Conservation (phyloP, 2,888 invertebrate species). For the Brachycybe producta region DNA sequence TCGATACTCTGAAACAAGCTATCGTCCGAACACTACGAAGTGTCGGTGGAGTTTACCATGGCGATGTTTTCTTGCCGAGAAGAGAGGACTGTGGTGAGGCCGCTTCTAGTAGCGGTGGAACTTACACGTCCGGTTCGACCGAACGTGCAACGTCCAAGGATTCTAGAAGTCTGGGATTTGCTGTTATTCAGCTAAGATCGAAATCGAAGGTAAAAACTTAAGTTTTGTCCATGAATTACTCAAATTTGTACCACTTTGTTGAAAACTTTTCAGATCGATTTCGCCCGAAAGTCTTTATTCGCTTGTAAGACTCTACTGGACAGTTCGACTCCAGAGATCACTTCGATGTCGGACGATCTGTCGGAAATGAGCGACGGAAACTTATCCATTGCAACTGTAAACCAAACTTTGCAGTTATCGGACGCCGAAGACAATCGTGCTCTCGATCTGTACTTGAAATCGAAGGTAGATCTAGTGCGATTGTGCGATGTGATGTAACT, state of each 20-base stretch:
- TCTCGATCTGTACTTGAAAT: conserved; percentile 28
- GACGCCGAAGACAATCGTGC: conserved; percentile 28
- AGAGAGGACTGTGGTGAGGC: neutral
- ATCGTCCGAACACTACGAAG: conserved; percentile 27
- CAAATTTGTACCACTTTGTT: neutral
- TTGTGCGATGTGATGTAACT: neutral
- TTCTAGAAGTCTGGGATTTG: conserved; percentile 27
- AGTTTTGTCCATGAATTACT: neutral
- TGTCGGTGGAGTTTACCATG: conserved; percentile 29
- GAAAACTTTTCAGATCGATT: conserved; percentile 27
- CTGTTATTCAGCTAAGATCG: conserved; percentile 28
- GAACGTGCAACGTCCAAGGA: neutral
- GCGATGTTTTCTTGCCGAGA: conserved; percentile 31
- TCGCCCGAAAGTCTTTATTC: conserved; percentile 28
- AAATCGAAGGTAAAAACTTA: conserved; percentile 21
- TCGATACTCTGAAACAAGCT: conserved; percentile 25
- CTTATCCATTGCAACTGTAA: conserved; percentile 28
- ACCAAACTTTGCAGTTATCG: conserved; percentile 26
- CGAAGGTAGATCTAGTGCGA: conserved; percentile 24
- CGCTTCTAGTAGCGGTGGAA: neutral
- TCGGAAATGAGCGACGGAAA: conserved; percentile 23
- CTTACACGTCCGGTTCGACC: neutral
- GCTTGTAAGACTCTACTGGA: conserved; percentile 27
- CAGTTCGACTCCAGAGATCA: conserved; percentile 15
- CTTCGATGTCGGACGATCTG: neutral